These are phyloP conservation scores for Eupithecia pulchellata DNA, from an alignment of 2,888 invertebrate genomes.

Conservation along the genomic window DNA sequence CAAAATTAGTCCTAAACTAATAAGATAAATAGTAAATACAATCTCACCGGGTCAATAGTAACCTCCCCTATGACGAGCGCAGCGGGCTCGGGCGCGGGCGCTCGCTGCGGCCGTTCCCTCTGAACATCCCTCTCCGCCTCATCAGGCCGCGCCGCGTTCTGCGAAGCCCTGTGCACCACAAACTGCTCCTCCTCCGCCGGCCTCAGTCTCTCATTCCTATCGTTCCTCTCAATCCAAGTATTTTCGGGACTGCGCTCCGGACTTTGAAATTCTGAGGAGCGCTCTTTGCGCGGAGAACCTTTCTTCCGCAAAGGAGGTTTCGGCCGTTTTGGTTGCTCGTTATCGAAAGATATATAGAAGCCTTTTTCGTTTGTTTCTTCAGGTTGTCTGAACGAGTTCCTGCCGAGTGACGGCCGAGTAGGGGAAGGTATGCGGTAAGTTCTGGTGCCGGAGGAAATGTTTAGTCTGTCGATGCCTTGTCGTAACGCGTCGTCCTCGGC, in stretches of 20 bases:
- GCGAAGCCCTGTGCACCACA: slow-evolving; percentile 55
- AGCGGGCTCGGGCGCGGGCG: slow-evolving; percentile 64
- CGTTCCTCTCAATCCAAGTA: slow-evolving; percentile 58
- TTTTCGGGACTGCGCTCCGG: slow-evolving; percentile 69
- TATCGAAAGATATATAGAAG: slow-evolving; percentile 97
- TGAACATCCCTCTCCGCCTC: slow-evolving; percentile 56
- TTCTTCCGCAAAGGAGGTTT: slow-evolving; percentile 94
- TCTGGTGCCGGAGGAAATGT: slow-evolving; percentile 94
- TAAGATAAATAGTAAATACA: neutral
- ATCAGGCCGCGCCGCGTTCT: slow-evolving; percentile 46
- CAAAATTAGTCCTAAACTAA: neutral
- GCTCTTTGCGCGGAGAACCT: slow-evolving; percentile 91
- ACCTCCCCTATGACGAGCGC: slow-evolving; percentile 77
- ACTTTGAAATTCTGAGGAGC: slow-evolving; percentile 61
- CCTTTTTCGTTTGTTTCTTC: slow-evolving; percentile 89
- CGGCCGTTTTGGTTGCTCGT: slow-evolving; percentile 94
- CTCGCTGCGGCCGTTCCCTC: slow-evolving; percentile 56
- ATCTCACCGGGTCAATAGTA: slow-evolving; percentile 74
- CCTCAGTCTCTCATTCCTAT: slow-evolving; percentile 41
- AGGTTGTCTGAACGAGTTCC: slow-evolving; percentile 89
- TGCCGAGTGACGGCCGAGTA: slow-evolving; percentile 89
- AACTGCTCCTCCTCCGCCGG: slow-evolving; percentile 57
- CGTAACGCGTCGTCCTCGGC: slow-evolving; percentile 85
- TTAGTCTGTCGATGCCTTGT: slow-evolving; percentile 90
- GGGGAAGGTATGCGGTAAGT: slow-evolving; percentile 96